A percentile compares a stretch with the other conserved stretches of the same genome.
These are phyloP conservation scores for Camponotus pennsylvanicus DNA, from an alignment of 1,140 invertebrate genomes.

Conservation along the genomic window DNA sequence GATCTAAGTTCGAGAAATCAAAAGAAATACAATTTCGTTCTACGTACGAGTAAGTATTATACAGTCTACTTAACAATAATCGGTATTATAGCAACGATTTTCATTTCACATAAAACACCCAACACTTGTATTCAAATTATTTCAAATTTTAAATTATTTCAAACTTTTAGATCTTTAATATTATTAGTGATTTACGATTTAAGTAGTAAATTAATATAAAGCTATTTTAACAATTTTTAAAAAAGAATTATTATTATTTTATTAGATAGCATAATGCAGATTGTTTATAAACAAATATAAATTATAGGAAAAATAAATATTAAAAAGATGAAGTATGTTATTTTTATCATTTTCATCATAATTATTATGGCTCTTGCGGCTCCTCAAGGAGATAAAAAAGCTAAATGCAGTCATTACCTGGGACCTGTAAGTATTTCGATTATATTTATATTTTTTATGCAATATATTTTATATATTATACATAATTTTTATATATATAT, in stretches of 20 bases:
- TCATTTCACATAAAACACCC: too few relatives aligned
- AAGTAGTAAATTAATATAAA: not conserved
- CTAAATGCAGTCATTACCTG: too few relatives aligned
- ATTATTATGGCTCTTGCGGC: not conserved
- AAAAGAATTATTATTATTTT: slow-evolving; percentile 15
- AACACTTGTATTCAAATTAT: not conserved
- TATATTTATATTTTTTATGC: too few relatives aligned
- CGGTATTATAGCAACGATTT: too few relatives aligned
- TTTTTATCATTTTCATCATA: slow-evolving; percentile 14
- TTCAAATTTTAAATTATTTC: not conserved
- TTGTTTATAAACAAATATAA: not conserved
- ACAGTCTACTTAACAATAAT: too few relatives aligned
- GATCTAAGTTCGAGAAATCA: too few relatives aligned
- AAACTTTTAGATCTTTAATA: not conserved
- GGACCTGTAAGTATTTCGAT: too few relatives aligned
- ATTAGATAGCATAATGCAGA: not conserved
- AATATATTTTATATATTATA: too few relatives aligned
- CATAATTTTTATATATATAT: too few relatives aligned
- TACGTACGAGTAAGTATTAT: too few relatives aligned
- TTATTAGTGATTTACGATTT: not conserved
- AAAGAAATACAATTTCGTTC: too few relatives aligned
- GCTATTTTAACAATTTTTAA: not conserved
- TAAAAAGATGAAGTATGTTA: slow-evolving; percentile 35
- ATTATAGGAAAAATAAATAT: slow-evolving; percentile 20
- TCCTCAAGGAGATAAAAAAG: not conserved